These are phyloP conservation scores for Drosophila paulistorum DNA, from an alignment of 1,140 invertebrate genomes.

Conservation along the genomic window DNA sequence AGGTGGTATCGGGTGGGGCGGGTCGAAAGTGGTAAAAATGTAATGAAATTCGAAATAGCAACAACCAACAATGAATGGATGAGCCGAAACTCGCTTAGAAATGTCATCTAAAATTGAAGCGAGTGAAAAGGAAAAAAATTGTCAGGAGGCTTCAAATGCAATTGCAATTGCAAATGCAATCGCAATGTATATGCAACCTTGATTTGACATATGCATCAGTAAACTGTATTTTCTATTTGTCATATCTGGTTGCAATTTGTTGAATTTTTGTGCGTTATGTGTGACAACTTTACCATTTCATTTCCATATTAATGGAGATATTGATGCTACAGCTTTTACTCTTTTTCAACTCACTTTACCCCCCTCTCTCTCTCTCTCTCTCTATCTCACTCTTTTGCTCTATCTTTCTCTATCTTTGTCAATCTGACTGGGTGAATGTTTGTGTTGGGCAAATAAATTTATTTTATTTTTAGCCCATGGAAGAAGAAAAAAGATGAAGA, in stretches of 20 bases:
- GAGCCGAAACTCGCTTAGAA: slow-evolving; percentile 50
- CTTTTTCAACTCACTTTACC: neutral
- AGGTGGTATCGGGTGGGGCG: too few relatives aligned
- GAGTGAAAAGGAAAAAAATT: slow-evolving; percentile 48
- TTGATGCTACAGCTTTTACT: slow-evolving; percentile 24
- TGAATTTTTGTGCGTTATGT: neutral
- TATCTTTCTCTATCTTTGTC: neutral
- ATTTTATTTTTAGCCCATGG: slow-evolving; percentile 52
- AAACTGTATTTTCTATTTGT: slow-evolving; percentile 16
- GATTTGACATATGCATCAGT: slow-evolving; percentile 53
- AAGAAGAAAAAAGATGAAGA: neutral
- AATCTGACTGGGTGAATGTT: neutral
- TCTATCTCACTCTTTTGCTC: neutral
- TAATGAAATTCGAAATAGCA: slow-evolving; percentile 77
- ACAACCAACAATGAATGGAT: slow-evolving; percentile 52
- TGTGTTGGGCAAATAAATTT: slow-evolving; percentile 43
- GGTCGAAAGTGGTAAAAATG: slow-evolving; percentile 43
- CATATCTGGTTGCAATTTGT: slow-evolving; percentile 29
- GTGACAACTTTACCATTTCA: slow-evolving; percentile 41
- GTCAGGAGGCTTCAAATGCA: slow-evolving; percentile 13
- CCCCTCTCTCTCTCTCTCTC: too few relatives aligned
- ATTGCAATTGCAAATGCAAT: slow-evolving; percentile 1
- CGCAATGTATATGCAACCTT: slow-evolving; percentile 49
- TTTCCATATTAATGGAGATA: slow-evolving; percentile 53
- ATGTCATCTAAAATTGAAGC: slow-evolving; percentile 73